Evolutionary conservation across 2,113 vertebrate genomes (phyloP).

Genomic region (Pituophis catenifer): DNA sequence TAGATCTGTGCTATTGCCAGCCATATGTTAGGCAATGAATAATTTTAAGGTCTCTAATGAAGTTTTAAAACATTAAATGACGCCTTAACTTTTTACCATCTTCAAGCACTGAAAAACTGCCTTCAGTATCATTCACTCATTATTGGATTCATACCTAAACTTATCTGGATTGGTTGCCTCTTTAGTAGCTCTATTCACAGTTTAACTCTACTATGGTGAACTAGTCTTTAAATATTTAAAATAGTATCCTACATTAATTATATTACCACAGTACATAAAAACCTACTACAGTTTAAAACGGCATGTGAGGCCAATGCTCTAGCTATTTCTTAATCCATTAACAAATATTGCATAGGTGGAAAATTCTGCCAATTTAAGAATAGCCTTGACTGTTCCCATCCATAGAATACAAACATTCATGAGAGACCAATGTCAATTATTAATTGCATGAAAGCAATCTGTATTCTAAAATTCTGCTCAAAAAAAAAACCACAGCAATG

Average conservation of each 20-base stretch:
- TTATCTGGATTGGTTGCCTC: not conserved
- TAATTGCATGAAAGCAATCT: not conserved
- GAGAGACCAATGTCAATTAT: not conserved
- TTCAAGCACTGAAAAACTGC: not conserved
- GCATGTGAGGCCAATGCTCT: not conserved
- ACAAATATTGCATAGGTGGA: not conserved
- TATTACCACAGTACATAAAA: not conserved
- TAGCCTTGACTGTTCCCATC: conserved; percentile 2
- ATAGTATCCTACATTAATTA: not conserved
- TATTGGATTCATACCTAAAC: not conserved
- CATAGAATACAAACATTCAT: conserved; percentile 2
- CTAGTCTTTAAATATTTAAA: not conserved
- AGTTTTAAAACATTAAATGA: not conserved
- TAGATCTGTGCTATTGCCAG: not conserved
- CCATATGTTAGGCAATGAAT: not conserved
- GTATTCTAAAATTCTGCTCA: not conserved
- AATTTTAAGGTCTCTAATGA: not conserved
- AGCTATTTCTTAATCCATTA: not conserved
- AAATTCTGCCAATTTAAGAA: not conserved
- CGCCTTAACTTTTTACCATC: not conserved
- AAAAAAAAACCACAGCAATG: not conserved
- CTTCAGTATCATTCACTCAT: not conserved
- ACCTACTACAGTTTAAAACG: not conserved
- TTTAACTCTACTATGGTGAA: not conserved
- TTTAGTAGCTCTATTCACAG: not conserved